Conservation (phyloP, 2,888 invertebrate genomes). For the Polydrusus tereticollis region DNA sequence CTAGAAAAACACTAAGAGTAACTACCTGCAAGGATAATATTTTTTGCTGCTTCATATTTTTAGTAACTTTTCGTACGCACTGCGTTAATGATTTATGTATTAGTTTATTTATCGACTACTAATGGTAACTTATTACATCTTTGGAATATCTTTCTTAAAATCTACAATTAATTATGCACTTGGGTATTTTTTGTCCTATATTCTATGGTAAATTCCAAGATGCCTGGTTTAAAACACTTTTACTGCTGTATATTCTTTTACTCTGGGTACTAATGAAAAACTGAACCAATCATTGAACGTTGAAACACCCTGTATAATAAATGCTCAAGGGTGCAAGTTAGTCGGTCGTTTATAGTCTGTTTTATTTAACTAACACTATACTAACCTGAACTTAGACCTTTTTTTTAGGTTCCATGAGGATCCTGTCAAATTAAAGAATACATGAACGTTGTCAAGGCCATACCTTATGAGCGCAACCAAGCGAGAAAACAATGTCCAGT, state of each 20-base stretch:
- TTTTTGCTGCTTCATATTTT: neutral
- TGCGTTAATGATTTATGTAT: too few relatives aligned
- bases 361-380: conserved; percentile 43
- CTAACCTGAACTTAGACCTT: conserved; percentile 48
- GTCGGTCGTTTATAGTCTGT: conserved; percentile 19
- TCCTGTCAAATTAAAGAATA: conserved; percentile 11
- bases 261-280: neutral
- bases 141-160: too few relatives aligned
- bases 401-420: conserved; percentile 45
- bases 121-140: too few relatives aligned
- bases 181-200: too few relatives aligned
- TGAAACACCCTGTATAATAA: neutral
- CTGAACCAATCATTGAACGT: neutral
- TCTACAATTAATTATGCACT: too few relatives aligned
- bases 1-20: too few relatives aligned
- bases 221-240: neutral
- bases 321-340: neutral
- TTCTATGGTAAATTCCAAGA: neutral
- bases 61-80: too few relatives aligned
- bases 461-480: conserved; percentile 22
- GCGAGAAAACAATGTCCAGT: conserved; percentile 57
- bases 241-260: neutral
- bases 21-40: neutral
- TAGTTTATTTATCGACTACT: too few relatives aligned
- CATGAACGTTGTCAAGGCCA: neutral